These are phyloP conservation scores for Cotesia congregata DNA, from an alignment of 2,888 invertebrate genomes.

Conservation along the genomic window DNA sequence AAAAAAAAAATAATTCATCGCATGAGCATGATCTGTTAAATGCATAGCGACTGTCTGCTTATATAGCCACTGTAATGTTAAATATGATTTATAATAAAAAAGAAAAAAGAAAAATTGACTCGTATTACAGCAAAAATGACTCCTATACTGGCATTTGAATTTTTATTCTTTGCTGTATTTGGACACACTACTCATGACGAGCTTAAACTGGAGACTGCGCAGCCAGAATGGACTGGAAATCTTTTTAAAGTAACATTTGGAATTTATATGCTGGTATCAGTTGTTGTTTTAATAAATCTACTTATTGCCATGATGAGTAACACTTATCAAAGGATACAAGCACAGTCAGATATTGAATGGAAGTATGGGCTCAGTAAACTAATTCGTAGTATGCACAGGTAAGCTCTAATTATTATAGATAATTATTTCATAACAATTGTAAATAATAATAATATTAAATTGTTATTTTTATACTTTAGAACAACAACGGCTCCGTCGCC, in stretches of 20 bases:
- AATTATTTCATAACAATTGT: no score
- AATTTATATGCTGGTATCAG: conserved; percentile 97
- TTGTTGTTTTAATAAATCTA: conserved; percentile 98
- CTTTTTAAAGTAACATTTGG: conserved; percentile 95
- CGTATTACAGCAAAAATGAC: conserved; percentile 82
- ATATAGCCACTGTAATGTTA: conserved; percentile 40
- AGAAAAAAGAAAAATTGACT: conserved; percentile 49
- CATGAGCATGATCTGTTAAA: conserved; percentile 66
- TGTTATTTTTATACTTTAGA: no score
- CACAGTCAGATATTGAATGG: conserved; percentile 87
- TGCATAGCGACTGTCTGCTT: conserved; percentile 51
- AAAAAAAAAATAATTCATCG: conserved; percentile 45
- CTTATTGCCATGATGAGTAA: conserved; percentile 99
- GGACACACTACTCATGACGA: conserved; percentile 92
- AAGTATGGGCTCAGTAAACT: conserved; percentile 84
- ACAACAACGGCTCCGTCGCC: conserved; percentile 82
- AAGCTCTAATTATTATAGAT: conserved; percentile 53
- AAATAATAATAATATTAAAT: no score
- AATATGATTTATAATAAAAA: conserved; percentile 32
- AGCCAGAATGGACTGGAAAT: conserved; percentile 87
- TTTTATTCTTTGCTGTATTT: conserved; percentile 98
- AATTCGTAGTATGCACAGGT: conserved; percentile 82
- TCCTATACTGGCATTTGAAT: conserved; percentile 94
- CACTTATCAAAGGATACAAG: conserved; percentile 99
- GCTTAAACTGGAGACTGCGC: conserved; percentile 81